Evolutionary conservation across 1,140 invertebrate species (phyloP), one percentile per base, ranked within the genome.

Genomic region (Caenorhabditis remanei): DNA sequence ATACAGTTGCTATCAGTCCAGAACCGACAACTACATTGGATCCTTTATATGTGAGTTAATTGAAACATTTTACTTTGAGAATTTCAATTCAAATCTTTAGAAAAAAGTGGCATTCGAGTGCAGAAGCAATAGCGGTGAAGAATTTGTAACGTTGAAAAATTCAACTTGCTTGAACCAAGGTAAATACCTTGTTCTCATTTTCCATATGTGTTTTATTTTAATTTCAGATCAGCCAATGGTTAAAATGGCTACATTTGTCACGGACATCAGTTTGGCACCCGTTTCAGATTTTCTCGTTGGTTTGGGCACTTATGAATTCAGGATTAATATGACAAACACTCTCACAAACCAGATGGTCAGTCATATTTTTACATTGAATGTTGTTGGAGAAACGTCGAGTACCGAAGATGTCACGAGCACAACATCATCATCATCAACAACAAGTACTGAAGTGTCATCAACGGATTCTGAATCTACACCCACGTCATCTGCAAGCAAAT

Each of bases 341-440:
- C 43, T 24, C 7, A 79, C 71, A 8, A 32, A 14, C 4, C 19
- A 79, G n/a, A n/a, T 79, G 11, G 71, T 24, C 46, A 79, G 46
- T 19, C 71, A 79, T n/a, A 24, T 50, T 24, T 79, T 79, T 46
- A 79, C 71, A 3, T 50, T 79, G 46, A 79, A 79, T 24, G 71
- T 79, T 4, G n/a, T 79, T 2, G 46, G 8, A 13, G 46, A 79
- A 8, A 24, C 71, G 21, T 50, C 71, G 9, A 50, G 46, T n/a
- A 79, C 71, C 1, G 21, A 48, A 21, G 71, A 53, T 3, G 43
- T 24, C 8, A 53, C 8, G 14, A 79, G 46, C 8, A 79, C 71
- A 8, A 79, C 71, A 2, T 50, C 46, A 2, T 2, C 43, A n/a
- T 7, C 16, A 14, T 71, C 41, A 1, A 71, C 61, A 8, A 32